A percentile compares a stretch with the other conserved stretches of the same genome.
Conservation (phyloP, 2,888 invertebrate genomes). For the Hyalella azteca region DNA sequence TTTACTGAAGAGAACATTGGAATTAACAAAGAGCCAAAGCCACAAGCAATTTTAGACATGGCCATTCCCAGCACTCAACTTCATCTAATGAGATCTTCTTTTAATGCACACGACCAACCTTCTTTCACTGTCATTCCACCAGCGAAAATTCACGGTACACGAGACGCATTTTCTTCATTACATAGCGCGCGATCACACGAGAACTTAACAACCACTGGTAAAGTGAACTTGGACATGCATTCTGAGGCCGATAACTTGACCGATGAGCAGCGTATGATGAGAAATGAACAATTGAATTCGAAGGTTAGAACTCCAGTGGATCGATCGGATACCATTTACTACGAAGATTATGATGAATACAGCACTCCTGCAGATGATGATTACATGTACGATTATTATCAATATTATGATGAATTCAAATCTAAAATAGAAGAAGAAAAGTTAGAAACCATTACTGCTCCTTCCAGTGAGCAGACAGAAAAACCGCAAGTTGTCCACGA, state of each 20-base stretch:
- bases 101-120: not conserved
- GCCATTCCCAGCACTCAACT: too few species aligned
- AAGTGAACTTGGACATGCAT: too few species aligned
- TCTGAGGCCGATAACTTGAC: not conserved
- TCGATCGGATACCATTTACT: not conserved
- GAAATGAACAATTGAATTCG: not conserved
- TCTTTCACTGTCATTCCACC: not conserved
- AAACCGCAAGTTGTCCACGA: not conserved
- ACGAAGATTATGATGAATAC: slow-evolving; percentile 6
- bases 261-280: not conserved
- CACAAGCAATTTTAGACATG: too few species aligned
- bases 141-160: not conserved
- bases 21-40: too few species aligned
- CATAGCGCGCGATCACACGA: not conserved
- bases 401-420: slow-evolving; percentile 27
- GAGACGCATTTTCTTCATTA: not conserved
- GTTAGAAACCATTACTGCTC: not conserved
- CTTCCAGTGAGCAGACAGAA: not conserved
- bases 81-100: too few species aligned
- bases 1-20: too few species aligned
- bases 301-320: not conserved
- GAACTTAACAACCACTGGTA: too few species aligned
- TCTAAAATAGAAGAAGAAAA: slow-evolving; percentile 21
- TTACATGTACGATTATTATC: slow-evolving; percentile 22
- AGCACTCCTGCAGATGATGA: not conserved